phyloP scores from a whole-genome alignment of 2,113 vertebrate genomes.

The Atlantisia rogersi region DNA sequence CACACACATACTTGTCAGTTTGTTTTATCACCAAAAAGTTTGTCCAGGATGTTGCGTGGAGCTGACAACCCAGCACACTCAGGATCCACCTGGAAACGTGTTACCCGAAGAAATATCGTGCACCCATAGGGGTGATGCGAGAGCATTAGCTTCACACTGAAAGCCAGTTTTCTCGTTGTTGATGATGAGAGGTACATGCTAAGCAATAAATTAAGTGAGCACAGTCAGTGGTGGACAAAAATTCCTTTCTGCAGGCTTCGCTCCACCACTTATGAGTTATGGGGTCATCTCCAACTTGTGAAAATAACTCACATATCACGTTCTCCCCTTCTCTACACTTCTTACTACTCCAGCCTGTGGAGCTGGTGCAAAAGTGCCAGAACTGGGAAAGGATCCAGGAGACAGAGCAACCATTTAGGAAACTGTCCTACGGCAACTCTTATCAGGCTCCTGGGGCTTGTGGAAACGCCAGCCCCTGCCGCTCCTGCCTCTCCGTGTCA shows the following conservation, averaged over 20 bases:
- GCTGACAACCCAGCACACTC: background rate
- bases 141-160: background rate
- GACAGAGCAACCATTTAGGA: background rate
- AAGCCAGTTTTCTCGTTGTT: slow-evolving; percentile 13
- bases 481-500: background rate
- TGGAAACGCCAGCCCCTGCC: background rate
- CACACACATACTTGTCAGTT: slow-evolving; percentile 13
- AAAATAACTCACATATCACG: slow-evolving; percentile 71
- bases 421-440: background rate
- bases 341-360: background rate
- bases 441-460: rapidly evolving
- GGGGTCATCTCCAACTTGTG: slow-evolving; percentile 54
- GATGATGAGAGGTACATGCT: slow-evolving; percentile 28
- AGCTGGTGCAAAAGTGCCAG: background rate
- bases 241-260: slow-evolving; percentile 44
- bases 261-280: slow-evolving; percentile 57
- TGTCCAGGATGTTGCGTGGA: background rate
- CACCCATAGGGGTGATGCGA: background rate
- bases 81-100: background rate
- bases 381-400: background rate
- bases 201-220: slow-evolving; percentile 55
- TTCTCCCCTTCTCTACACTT: background rate
- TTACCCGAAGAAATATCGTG: background rate
- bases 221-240: slow-evolving; percentile 40
- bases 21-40: slow-evolving; percentile 20